These are phyloP conservation scores for Regulus satrapa DNA, from an alignment of 2,113 vertebrate genomes.

Conservation along the genomic window DNA sequence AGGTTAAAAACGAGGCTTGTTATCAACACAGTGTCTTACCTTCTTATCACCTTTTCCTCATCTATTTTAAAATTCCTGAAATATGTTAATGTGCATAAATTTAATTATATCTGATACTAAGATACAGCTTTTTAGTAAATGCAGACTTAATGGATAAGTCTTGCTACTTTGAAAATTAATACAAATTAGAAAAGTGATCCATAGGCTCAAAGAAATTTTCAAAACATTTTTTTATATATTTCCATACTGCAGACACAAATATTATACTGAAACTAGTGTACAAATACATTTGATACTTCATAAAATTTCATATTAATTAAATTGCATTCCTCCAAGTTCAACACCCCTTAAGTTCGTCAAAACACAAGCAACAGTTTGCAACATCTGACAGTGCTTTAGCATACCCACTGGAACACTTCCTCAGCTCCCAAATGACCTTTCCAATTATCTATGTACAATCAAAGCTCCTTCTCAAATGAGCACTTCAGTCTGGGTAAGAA, in stretches of 20 bases:
- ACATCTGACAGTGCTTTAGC: background rate
- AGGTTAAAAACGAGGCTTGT: background rate
- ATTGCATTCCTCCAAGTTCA: background rate
- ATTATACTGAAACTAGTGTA: background rate
- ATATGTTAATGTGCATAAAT: background rate
- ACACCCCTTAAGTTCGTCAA: background rate
- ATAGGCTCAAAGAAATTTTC: background rate
- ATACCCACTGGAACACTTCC: background rate
- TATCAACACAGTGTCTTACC: background rate
- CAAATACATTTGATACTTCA: background rate
- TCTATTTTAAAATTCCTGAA: background rate
- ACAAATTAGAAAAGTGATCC: background rate
- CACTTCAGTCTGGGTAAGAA: background rate
- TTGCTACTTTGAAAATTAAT: background rate
- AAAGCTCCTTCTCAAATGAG: background rate
- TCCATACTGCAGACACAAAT: background rate
- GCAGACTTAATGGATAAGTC: background rate
- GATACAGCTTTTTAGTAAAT: background rate
- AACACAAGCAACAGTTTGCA: background rate
- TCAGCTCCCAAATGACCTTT: background rate
- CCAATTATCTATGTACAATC: background rate
- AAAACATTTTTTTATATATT: background rate
- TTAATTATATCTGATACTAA: background rate
- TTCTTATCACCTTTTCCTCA: background rate
- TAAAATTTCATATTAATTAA: background rate